These are phyloP conservation scores for Micromys minutus DNA, from an alignment of 2,113 vertebrate species.

Conservation along the genomic window DNA sequence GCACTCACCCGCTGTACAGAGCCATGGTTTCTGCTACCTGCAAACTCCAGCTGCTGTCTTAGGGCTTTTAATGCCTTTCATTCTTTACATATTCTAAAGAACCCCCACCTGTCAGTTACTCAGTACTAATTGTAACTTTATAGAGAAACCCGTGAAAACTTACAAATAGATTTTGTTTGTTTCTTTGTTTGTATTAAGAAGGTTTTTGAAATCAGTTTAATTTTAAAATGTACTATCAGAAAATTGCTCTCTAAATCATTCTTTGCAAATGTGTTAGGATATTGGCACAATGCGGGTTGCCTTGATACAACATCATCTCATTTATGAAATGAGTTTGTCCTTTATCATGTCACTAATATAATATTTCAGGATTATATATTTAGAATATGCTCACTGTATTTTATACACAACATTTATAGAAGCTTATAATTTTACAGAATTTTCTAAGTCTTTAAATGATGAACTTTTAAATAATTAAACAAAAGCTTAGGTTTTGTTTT, in stretches of 20 bases:
- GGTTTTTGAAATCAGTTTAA: slow-evolving; percentile 67
- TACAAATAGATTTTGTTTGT: slow-evolving; percentile 54
- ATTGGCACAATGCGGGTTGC: neutral
- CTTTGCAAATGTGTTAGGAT: slow-evolving; percentile 51
- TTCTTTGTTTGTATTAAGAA: slow-evolving; percentile 64
- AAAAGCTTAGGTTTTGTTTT: neutral
- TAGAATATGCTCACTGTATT: neutral
- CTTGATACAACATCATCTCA: neutral
- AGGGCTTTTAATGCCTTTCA: slow-evolving; percentile 40
- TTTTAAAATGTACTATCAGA: slow-evolving; percentile 40
- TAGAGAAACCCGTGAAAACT: slow-evolving; percentile 52
- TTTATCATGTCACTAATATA: neutral
- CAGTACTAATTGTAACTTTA: slow-evolving; percentile 22
- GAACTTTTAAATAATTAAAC: neutral
- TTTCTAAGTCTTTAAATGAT: slow-evolving; percentile 35
- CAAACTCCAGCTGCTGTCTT: slow-evolving; percentile 67
- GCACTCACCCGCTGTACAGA: slow-evolving; percentile 63
- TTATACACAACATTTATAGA: neutral
- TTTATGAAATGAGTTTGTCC: slow-evolving; percentile 21
- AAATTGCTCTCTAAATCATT: slow-evolving; percentile 24
- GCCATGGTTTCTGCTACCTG: slow-evolving; percentile 70
- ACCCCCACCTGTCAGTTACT: slow-evolving; percentile 30
- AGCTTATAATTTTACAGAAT: slow-evolving; percentile 37
- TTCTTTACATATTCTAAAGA: slow-evolving; percentile 58
- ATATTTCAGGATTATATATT: slow-evolving; percentile 11